Evolutionary conservation across 2,113 vertebrate genomes (phyloP).

Genomic region (Rhea pennata): DNA sequence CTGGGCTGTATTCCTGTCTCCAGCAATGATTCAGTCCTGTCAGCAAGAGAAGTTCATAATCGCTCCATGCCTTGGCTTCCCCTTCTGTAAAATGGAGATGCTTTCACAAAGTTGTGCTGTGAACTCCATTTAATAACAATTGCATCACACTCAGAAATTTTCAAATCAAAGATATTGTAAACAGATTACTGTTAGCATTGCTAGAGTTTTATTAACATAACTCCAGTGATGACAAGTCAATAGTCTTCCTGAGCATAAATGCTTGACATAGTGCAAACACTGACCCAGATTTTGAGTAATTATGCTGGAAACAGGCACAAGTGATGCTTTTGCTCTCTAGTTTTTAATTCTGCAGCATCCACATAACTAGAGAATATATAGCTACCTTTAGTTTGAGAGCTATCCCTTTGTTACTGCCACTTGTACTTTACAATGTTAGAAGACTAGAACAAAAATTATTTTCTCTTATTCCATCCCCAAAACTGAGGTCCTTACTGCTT

Average conservation of each 20-base stretch:
- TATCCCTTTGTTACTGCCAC: neutral
- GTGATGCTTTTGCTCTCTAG: neutral
- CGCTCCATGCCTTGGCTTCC: neutral
- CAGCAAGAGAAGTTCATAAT: neutral
- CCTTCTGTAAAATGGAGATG: neutral
- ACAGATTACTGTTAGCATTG: neutral
- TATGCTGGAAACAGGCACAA: neutral
- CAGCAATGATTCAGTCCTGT: neutral
- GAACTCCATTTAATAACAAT: neutral
- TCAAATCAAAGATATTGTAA: neutral
- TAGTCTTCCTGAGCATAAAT: neutral
- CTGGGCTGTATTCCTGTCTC: neutral
- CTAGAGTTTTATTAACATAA: neutral
- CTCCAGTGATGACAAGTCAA: neutral
- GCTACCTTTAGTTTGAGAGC: neutral
- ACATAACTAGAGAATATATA: accelerated
- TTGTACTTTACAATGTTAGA: neutral
- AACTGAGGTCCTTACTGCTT: neutral
- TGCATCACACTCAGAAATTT: neutral
- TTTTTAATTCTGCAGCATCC: neutral
- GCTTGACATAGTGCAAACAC: neutral
- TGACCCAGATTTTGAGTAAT: conserved; percentile 24
- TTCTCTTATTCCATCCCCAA: neutral
- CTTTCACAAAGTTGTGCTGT: neutral
- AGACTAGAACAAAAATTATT: neutral